Conservation (phyloP, 2,888 invertebrate genomes). For the Chrysina gloriosa region DNA sequence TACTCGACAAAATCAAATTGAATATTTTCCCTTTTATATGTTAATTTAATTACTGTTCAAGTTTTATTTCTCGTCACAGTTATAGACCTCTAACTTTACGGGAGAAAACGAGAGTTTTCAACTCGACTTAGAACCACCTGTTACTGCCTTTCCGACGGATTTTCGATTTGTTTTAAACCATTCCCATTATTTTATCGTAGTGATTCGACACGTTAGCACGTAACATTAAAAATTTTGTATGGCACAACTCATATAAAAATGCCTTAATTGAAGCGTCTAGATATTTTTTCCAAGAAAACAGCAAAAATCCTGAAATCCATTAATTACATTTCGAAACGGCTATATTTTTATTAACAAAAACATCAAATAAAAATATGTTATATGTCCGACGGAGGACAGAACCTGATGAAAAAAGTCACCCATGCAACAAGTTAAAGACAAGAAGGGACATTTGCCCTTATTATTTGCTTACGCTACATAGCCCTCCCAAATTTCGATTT, state of each 20-base stretch:
- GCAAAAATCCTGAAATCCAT: no score
- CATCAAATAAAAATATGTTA: no score
- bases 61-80: not conserved
- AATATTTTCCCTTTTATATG: conserved; percentile 38
- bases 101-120: conserved; percentile 32
- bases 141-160: conserved; percentile 42
- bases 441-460: not conserved
- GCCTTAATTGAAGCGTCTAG: no score
- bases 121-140: conserved; percentile 49
- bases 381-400: not conserved
- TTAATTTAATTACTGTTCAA: conserved; percentile 10
- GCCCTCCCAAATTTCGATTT: not conserved
- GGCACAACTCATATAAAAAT: no score
- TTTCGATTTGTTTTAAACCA: conserved; percentile 8
- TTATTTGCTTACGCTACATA: not conserved
- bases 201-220: no score
- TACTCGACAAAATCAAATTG: conserved; percentile 43
- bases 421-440: conserved; percentile 19
- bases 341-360: no score
- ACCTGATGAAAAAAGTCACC: not conserved
- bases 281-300: no score
- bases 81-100: conserved; percentile 16
- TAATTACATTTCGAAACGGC: no score
- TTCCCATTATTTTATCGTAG: not conserved
- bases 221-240: no score